Conservation (phyloP, 2,888 invertebrate species). For the Lasioglossum zephyrum region DNA sequence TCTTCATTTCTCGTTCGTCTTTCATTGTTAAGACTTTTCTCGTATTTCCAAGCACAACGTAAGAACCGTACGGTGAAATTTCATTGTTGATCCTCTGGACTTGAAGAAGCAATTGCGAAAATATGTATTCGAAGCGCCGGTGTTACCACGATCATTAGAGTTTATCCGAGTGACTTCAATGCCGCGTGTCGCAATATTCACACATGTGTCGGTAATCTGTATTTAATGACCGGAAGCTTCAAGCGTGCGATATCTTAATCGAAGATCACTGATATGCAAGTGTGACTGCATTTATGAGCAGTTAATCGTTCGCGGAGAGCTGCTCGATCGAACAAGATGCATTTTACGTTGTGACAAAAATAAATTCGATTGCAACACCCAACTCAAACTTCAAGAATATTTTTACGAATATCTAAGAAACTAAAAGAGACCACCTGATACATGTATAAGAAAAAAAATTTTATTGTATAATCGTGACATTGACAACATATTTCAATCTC, state of each 20-base stretch:
- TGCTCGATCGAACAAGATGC: too few relatives aligned
- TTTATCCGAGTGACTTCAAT: not conserved
- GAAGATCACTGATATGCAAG: not conserved
- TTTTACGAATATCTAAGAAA: too few relatives aligned
- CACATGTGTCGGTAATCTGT: not conserved
- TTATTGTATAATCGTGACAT: too few relatives aligned
- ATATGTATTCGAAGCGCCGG: not conserved
- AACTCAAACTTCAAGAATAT: too few relatives aligned
- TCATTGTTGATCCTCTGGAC: not conserved
- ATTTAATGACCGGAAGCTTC: not conserved
- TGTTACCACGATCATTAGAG: not conserved
- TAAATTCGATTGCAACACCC: not conserved
- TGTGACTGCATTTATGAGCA: not conserved
- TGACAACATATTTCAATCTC: too few relatives aligned
- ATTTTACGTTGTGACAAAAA: not conserved
- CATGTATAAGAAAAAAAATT: too few relatives aligned
- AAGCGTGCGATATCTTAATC: not conserved
- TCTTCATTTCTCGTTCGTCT: not conserved
- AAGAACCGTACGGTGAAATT: not conserved
- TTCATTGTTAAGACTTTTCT: not conserved
- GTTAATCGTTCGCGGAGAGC: not conserved
- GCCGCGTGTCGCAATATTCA: not conserved
- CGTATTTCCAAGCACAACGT: not conserved
- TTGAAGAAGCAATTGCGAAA: not conserved
- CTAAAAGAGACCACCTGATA: too few relatives aligned